phyloP scores from a whole-genome alignment of 2,797 vertebrate genomes.

The Tangara arthus region DNA sequence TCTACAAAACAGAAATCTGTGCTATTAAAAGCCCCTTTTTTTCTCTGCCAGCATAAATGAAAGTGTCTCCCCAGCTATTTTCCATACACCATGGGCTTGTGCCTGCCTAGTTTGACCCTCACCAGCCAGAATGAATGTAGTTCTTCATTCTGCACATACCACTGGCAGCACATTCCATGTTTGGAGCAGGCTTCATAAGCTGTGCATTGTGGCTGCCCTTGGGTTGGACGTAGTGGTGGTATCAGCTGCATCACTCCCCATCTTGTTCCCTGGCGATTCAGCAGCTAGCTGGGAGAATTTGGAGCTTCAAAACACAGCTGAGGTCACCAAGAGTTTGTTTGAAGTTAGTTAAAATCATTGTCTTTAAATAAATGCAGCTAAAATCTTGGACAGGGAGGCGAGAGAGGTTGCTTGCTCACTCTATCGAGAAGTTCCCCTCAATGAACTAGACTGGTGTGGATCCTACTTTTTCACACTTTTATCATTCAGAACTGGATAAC shows the following conservation, averaged over 20 bases:
- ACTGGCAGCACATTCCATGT: accelerated
- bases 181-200: not conserved
- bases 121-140: not conserved
- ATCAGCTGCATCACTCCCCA: not conserved
- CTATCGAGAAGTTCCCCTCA: not conserved
- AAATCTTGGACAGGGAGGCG: not conserved
- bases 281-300: not conserved
- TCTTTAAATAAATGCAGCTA: not conserved
- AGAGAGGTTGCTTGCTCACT: not conserved
- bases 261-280: not conserved
- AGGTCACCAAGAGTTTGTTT: not conserved
- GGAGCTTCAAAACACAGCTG: not conserved
- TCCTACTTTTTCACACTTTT: not conserved
- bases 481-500: not conserved
- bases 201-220: not conserved
- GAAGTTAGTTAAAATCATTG: not conserved
- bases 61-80: conserved; percentile 7
- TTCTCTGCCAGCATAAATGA: not conserved
- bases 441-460: not conserved
- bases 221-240: not conserved
- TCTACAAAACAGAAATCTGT: not conserved
- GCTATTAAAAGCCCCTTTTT: not conserved
- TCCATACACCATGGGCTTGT: not conserved
- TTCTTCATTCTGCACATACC: not conserved
- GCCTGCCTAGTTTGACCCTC: not conserved